Evolutionary conservation across 2,113 vertebrate genomes (phyloP).

Genomic region (Alexandromys fortis): DNA sequence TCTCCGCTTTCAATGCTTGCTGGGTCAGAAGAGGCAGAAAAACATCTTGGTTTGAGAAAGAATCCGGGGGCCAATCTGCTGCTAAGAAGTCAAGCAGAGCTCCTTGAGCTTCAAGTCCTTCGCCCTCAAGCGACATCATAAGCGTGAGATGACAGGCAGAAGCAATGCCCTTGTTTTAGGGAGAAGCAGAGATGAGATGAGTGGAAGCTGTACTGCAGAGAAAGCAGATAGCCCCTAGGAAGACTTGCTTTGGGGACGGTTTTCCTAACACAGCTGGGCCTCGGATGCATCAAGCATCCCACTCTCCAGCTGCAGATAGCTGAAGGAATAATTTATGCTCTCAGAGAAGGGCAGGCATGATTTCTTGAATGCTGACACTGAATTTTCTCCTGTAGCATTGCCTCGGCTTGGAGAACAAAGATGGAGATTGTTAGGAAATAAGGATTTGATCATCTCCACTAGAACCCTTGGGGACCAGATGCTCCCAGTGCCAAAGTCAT

Average conservation of each 20-base stretch:
- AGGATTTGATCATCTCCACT: background rate
- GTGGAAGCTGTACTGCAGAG: background rate
- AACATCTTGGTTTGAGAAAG: background rate
- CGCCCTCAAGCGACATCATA: background rate
- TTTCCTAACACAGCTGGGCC: constrained; percentile 36
- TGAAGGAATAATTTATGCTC: constrained; percentile 21
- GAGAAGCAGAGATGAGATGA: background rate
- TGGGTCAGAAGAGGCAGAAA: background rate
- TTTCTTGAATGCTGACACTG: background rate
- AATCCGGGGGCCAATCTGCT: background rate
- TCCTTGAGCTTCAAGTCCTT: background rate
- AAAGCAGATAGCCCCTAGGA: background rate
- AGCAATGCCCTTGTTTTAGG: background rate
- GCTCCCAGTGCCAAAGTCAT: background rate
- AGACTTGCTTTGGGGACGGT: background rate
- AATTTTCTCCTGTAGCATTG: background rate
- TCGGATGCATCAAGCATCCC: background rate
- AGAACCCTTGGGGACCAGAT: background rate
- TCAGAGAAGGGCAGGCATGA: background rate
- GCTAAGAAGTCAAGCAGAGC: background rate
- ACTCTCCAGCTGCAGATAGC: background rate
- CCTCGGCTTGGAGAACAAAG: background rate
- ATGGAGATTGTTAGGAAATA: background rate
- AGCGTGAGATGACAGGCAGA: background rate
- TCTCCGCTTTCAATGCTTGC: background rate